Base-by-base conservation (phyloP, 2,113 vertebrate genomes). In the Arenaria interpres region DNA sequence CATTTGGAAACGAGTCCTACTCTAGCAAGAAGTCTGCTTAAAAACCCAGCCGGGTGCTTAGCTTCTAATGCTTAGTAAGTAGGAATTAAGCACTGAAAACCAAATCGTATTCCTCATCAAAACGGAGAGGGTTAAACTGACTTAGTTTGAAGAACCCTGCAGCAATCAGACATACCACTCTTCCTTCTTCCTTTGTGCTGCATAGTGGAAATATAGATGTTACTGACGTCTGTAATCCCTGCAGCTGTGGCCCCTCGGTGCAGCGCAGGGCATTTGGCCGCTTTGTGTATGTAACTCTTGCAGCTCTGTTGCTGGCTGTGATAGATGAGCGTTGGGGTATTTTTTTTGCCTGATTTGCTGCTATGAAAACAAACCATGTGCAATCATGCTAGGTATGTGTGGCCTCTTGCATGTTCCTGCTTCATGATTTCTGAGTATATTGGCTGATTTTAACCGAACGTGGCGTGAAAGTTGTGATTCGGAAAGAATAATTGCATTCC, bases 121-220 rank as follows among this genome's bases (percentile, higher is more conserved):
- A 64, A 16, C 39, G 43, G 89, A 41, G 84, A 71, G 91, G 84
- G 89, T 89, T 94, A 95, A 95, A 91, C 53, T 59, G 43, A 7
- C 35, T 94, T 71, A 41, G 18, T 76, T 39, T 75, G 80, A 71
- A 78, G 76, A 75, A 50, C 71, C 79, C 71, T 91, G 90, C 82
- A 96, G 95, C 90, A 54, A 6, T 93, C 68, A 39, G 92, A 24
- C 39, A 35, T 53, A n/a, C 14, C 67, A 37, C 77, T 53, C 64
- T 48, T 97, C 76, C 43, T 27, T 93, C 83, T 82, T 66, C 14
- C 68, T 82, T 63, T 85, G 88, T 93, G 85, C 79, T 83, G 71
- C 67, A 25, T 1, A 21, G 79, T 93, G 88, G 93, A 92, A 94
- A 88, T 95, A 7, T 3, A 79, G 92, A 78, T 89, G 76, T 75